These are phyloP conservation scores for Achlya flavicornis DNA, from an alignment of 2,888 invertebrate species.

Conservation along the genomic window DNA sequence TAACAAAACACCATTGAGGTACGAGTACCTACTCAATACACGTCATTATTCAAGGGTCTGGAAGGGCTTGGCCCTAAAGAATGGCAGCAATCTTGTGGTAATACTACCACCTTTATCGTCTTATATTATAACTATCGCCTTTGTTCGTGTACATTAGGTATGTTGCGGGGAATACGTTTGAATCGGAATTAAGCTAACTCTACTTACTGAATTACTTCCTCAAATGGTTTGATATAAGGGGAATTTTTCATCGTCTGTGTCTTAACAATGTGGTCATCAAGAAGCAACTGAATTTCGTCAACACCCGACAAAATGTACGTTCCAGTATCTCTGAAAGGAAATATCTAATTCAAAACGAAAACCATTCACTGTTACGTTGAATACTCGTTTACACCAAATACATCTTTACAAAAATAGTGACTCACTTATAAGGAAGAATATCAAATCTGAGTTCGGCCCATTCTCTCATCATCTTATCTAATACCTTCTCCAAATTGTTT, in stretches of 20 bases:
- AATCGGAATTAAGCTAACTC: slow-evolving; percentile 1
- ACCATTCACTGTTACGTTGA: background rate
- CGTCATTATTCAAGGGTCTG: slow-evolving; percentile 39
- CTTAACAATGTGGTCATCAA: slow-evolving; percentile 98
- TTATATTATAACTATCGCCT: slow-evolving; percentile 48
- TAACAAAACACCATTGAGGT: slow-evolving; percentile 8
- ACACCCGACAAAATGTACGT: slow-evolving; percentile 94
- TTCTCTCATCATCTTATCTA: slow-evolving; percentile 95
- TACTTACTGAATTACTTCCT: slow-evolving; percentile 89
- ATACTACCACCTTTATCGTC: slow-evolving; percentile 51
- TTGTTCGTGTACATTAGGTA: slow-evolving; percentile 22
- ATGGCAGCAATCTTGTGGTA: slow-evolving; percentile 75
- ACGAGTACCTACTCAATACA: background rate
- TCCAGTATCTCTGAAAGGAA: slow-evolving; percentile 89
- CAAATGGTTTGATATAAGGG: slow-evolving; percentile 97
- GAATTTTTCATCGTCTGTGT: slow-evolving; percentile 99
- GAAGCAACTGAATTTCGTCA: slow-evolving; percentile 95
- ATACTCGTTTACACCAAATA: background rate
- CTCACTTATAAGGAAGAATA: slow-evolving; percentile 88
- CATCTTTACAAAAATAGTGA: slow-evolving; percentile 17
- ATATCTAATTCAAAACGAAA: background rate
- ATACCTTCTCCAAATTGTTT: slow-evolving; percentile 94
- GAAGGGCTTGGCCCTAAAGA: slow-evolving; percentile 59
- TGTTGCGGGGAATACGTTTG: slow-evolving; percentile 13
- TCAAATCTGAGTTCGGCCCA: slow-evolving; percentile 93